Evolutionary conservation across 2,888 invertebrate species (phyloP).

Genomic region (Latrodectus hesperus): DNA sequence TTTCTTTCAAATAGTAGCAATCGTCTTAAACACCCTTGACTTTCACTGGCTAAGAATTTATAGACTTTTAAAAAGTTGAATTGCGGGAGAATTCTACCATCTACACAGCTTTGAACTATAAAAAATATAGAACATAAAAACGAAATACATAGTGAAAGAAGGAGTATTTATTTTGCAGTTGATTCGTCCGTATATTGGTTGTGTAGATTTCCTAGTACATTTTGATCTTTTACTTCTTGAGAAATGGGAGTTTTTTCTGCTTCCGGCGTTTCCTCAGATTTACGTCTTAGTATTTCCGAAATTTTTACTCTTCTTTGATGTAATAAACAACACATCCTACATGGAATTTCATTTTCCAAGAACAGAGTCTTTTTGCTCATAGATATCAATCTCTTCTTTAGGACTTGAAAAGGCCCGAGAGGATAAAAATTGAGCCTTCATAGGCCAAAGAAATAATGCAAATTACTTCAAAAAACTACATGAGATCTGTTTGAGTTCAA

Average conservation of each 20-base stretch:
- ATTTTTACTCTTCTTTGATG: slow-evolving; percentile 29
- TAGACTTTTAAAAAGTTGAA: not conserved
- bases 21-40: too few species aligned
- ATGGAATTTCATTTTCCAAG: slow-evolving; percentile 33
- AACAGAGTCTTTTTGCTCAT: slow-evolving; percentile 5
- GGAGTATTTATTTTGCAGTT: slow-evolving; percentile 23
- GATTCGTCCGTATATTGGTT: slow-evolving; percentile 26
- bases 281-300: slow-evolving; percentile 43
- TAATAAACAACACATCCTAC: slow-evolving; percentile 31
- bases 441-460: too few species aligned
- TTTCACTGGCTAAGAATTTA: not conserved
- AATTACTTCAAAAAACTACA: too few species aligned
- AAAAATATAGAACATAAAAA: slow-evolving; percentile 15
- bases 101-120: slow-evolving; percentile 8
- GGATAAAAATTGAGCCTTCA: too few species aligned
- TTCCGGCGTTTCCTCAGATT: slow-evolving; percentile 33
- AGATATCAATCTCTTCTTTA: slow-evolving; percentile 9
- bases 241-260: slow-evolving; percentile 12
- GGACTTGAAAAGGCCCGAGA: too few species aligned
- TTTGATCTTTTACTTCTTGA: slow-evolving; percentile 18
- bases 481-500: too few species aligned
- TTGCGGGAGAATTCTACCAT: not conserved
- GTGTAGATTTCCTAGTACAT: slow-evolving; percentile 22
- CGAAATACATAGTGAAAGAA: slow-evolving; percentile 21
- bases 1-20: too few species aligned